Evolutionary conservation across 2,888 invertebrate species (phyloP).

Genomic region (Electrophaes corylata): DNA sequence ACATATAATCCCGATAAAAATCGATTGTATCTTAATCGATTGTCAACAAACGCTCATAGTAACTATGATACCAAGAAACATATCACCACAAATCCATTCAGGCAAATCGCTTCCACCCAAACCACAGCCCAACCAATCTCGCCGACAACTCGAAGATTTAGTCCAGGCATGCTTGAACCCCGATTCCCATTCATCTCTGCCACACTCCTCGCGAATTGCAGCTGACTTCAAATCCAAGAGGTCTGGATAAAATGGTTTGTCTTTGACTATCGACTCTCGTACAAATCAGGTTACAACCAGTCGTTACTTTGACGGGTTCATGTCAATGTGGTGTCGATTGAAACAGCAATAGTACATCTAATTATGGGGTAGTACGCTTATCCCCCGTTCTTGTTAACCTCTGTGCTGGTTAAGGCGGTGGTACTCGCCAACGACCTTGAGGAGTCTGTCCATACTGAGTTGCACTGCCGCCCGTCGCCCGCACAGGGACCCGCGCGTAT

Average conservation of each 20-base stretch:
- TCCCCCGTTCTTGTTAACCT: neutral
- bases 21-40: too few relatives aligned
- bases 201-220: slow-evolving; percentile 21
- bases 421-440: too few relatives aligned
- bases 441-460: too few relatives aligned
- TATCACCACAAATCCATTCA: neutral
- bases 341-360: neutral
- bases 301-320: neutral
- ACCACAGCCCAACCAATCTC: slow-evolving; percentile 46
- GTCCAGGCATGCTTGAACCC: slow-evolving; percentile 58
- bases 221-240: slow-evolving; percentile 11
- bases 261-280: neutral
- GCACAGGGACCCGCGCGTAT: too few relatives aligned
- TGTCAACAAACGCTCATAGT: neutral
- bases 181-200: slow-evolving; percentile 52
- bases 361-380: neutral
- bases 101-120: slow-evolving; percentile 34
- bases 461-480: too few relatives aligned
- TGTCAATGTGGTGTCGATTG: slow-evolving; percentile 1
- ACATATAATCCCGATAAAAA: too few relatives aligned
- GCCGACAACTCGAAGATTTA: slow-evolving; percentile 61
- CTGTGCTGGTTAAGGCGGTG: neutral
- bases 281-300: neutral
- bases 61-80: neutral
- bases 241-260: slow-evolving; percentile 21